Conservation (phyloP, 2,113 vertebrate species). For the Caloenas nicobarica region DNA sequence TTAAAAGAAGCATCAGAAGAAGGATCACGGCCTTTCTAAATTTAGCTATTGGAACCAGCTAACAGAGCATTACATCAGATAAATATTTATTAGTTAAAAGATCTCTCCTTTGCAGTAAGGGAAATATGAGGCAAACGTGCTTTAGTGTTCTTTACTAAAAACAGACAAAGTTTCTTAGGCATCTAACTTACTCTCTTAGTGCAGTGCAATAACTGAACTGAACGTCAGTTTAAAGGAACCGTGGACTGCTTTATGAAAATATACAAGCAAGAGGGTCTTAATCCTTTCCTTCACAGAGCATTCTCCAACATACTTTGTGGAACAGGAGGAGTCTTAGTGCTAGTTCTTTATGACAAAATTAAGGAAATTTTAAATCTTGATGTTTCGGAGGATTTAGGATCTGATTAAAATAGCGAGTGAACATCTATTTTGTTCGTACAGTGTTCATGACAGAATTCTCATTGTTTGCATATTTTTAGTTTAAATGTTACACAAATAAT, state of each 20-base stretch:
- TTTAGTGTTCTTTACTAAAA: not conserved
- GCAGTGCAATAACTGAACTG: not conserved
- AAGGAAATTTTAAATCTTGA: constrained; percentile 39
- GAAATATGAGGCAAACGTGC: not conserved
- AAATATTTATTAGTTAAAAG: constrained; percentile 35
- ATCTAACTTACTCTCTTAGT: not conserved
- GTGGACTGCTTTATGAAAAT: constrained; percentile 63
- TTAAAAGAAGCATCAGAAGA: constrained; percentile 45
- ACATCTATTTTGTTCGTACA: not conserved
- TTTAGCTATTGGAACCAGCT: constrained; percentile 35
- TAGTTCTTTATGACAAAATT: constrained; percentile 67
- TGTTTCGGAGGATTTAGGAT: not conserved
- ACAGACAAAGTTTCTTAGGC: not conserved
- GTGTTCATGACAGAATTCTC: not conserved
- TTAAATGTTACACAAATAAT: not conserved
- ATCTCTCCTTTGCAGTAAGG: not conserved
- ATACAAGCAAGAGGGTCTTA: not conserved
- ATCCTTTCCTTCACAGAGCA: constrained; percentile 41
- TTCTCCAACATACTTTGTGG: constrained; percentile 64
- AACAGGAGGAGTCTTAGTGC: constrained; percentile 59
- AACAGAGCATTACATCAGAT: constrained; percentile 3
- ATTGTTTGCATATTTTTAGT: not conserved
- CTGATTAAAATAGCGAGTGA: not conserved
- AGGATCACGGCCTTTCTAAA: constrained; percentile 60
- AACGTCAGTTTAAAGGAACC: constrained; percentile 51